A percentile compares a stretch with the other conserved stretches of the same genome.
Evolutionary conservation across 2,888 invertebrate species (phyloP).

Genomic region (Punctoribates punctum): DNA sequence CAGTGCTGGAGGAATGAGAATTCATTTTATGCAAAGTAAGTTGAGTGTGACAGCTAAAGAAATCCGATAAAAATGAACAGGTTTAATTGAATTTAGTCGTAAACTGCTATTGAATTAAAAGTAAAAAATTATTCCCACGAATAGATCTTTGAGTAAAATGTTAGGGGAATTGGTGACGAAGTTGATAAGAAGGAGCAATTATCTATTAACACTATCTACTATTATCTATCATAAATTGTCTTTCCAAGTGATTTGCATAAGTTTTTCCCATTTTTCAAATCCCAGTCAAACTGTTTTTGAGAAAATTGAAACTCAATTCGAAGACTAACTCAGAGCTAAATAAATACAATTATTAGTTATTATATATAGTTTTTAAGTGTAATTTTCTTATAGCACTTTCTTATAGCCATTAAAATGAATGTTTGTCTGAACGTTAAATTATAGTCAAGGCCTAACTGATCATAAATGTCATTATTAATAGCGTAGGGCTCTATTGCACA

Average conservation of each 20-base stretch:
- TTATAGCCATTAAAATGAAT: not conserved
- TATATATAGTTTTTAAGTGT: not conserved
- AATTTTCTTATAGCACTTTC: not conserved
- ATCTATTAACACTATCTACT: too few species aligned
- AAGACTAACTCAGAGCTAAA: not conserved
- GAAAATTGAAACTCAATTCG: too few species aligned
- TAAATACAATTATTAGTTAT: not conserved
- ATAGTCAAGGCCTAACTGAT: conserved; percentile 20
- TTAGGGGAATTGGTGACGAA: too few species aligned
- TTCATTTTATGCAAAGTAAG: conserved; percentile 33
- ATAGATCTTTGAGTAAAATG: too few species aligned
- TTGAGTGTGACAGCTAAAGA: not conserved
- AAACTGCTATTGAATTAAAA: not conserved
- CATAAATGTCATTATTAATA: conserved; percentile 26
- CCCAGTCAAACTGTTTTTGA: too few species aligned
- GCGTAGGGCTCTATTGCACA: conserved; percentile 17
- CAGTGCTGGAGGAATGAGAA: conserved; percentile 32
- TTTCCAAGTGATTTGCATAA: not conserved
- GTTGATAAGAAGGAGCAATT: too few species aligned
- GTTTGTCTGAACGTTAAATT: conserved; percentile 11
- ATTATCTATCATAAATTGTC: too few species aligned
- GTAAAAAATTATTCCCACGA: too few species aligned
- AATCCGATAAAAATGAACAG: too few species aligned
- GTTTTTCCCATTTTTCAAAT: not conserved
- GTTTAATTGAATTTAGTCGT: not conserved